Evolutionary conservation across 2,797 vertebrate genomes (phyloP).

Genomic region (Eupleurogrammus muticus): DNA sequence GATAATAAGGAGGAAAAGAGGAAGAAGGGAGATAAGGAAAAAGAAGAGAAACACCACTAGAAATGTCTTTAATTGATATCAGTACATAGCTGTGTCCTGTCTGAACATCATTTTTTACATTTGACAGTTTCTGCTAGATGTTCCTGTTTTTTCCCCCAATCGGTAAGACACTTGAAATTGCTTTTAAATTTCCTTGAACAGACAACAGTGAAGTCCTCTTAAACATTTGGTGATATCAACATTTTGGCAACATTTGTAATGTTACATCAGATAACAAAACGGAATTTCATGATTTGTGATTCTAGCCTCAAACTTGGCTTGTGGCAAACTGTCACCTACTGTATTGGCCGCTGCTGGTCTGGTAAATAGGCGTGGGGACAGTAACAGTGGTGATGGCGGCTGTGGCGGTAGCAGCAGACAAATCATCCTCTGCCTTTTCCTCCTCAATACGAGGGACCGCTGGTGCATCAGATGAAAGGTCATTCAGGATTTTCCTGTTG

Average conservation of each 20-base stretch:
- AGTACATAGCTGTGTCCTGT: too few species aligned
- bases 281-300: too few species aligned
- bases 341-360: conserved; percentile 99
- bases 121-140: too few species aligned
- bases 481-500: conserved; percentile 97
- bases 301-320: neutral
- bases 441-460: conserved; percentile 97
- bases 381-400: conserved; percentile 96
- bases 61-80: neutral
- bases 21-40: neutral
- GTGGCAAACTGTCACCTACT: conserved; percentile 84
- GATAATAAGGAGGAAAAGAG: neutral
- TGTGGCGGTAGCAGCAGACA: conserved; percentile 75
- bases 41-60: neutral
- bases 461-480: conserved; percentile 97
- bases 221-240: too few species aligned
- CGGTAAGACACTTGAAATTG: too few species aligned
- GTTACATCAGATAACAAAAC: too few species aligned
- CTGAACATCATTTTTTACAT: too few species aligned
- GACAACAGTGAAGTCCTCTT: too few species aligned
- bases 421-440: conserved; percentile 96
- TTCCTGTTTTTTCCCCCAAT: too few species aligned
- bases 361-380: conserved; percentile 98
- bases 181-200: too few species aligned
- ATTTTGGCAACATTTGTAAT: too few species aligned